Evolutionary conservation across 2,113 vertebrate species (phyloP).

Genomic region (Riparia riparia): DNA sequence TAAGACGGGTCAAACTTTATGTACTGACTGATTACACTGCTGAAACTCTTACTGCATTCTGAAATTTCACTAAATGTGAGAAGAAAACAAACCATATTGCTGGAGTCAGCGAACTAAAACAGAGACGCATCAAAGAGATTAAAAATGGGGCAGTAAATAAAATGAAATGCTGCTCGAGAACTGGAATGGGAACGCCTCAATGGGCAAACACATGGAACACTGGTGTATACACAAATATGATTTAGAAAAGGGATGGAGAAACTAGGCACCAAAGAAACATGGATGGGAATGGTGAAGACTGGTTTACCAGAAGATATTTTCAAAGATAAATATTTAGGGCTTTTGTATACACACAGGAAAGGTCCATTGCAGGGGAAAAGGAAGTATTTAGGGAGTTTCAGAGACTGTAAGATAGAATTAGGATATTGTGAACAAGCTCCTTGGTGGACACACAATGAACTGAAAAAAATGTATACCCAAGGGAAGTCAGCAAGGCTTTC

Average conservation of each 20-base stretch:
- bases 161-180: neutral
- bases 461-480: neutral
- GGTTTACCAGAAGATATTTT: neutral
- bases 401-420: neutral
- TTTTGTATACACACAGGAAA: neutral
- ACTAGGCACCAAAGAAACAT: neutral
- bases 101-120: neutral
- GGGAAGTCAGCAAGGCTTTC: neutral
- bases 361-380: neutral
- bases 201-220: neutral
- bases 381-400: neutral
- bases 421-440: neutral
- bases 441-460: neutral
- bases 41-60: neutral
- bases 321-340: neutral
- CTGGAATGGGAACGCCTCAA: neutral
- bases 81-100: neutral
- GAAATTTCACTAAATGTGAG: neutral
- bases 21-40: neutral
- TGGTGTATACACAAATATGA: neutral
- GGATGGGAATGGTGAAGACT: neutral
- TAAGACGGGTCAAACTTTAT: neutral
- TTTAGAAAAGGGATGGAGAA: neutral
- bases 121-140: neutral
- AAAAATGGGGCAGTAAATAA: neutral